These are phyloP conservation scores for Liasis olivaceus DNA, from an alignment of 2,797 vertebrate species.

Conservation along the genomic window DNA sequence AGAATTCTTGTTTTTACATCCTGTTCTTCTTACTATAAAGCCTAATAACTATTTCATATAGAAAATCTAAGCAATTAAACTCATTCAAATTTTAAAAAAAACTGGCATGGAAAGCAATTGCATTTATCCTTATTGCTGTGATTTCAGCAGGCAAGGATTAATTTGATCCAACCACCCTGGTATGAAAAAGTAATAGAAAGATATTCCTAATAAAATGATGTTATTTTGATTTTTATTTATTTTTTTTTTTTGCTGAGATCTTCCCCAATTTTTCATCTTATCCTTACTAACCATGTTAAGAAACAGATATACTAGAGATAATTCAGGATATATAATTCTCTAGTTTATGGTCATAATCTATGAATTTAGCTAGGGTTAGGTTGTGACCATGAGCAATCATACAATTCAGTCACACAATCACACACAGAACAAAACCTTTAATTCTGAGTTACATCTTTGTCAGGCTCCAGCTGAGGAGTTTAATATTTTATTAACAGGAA, in stretches of 20 bases:
- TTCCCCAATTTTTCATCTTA: background rate
- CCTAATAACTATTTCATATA: background rate
- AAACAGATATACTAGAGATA: background rate
- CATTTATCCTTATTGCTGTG: background rate
- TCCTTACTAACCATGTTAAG: background rate
- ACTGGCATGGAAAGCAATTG: background rate
- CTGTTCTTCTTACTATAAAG: slow-evolving; percentile 1
- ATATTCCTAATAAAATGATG: background rate
- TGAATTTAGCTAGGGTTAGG: background rate
- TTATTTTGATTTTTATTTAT: background rate
- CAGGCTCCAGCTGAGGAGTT: background rate
- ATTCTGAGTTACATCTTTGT: background rate
- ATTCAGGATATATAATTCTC: background rate
- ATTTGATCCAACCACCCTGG: background rate
- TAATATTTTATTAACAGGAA: background rate
- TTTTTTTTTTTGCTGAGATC: background rate
- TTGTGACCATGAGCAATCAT: background rate
- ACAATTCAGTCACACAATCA: background rate
- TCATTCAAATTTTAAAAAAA: background rate
- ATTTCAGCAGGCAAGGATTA: background rate
- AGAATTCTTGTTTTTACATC: background rate
- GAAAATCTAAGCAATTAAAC: background rate
- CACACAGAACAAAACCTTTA: background rate
- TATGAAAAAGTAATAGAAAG: background rate
- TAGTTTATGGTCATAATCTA: background rate